Evolutionary conservation across 64 coral and sea anemone species (phyloP), one percentile per base, ranked within the genome.

Genomic region (Montipora efflorescens): DNA sequence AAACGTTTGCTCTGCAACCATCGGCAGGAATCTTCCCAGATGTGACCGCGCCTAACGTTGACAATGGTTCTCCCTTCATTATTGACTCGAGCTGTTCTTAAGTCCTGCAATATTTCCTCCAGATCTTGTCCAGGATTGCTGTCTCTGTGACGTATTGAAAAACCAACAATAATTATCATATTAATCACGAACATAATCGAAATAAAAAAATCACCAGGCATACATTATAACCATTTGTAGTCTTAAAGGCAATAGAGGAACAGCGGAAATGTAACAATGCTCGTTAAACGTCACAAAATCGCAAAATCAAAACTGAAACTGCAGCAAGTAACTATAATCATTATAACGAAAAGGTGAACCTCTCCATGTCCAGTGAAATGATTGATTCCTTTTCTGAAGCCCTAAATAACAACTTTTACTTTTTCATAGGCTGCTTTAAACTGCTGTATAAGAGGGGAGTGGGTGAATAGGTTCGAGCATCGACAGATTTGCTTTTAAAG

Each of bases 11-110:
- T 57, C 48, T 79, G 59, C 47, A 90, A 62, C 47, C 64, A 67
- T 20, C 88, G 28, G 45, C 70, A 67, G 75, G 75, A 64, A 80
- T 90, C 88, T 46, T 67, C 75, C 75, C 75, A 80, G 46, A 90
- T 79, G 15, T 74, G 16, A 68, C 53, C 66, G 55, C 76, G 23
- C 19, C 81, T 57, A 57, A 84, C 80, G 59, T 83, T 83, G 3
- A 83, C 53, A 84, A 66, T 61, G 43, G 55, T 72, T 72, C 68
- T 72, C 20, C 3, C 19, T 8, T 72, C 20, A 72, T 13, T 72
- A 23, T 1, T 72, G 68, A 72, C 68, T 72, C 18, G 20, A 72
- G 20, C 68, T 72, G 68, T 72, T 72, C 68, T 72, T 23, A 72
- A 25, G 18, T 72, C 68, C 68, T 22, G 68, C 68, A 72, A 72